phyloP scores from a whole-genome alignment of 2,113 vertebrate genomes.

The Vidua macroura region DNA sequence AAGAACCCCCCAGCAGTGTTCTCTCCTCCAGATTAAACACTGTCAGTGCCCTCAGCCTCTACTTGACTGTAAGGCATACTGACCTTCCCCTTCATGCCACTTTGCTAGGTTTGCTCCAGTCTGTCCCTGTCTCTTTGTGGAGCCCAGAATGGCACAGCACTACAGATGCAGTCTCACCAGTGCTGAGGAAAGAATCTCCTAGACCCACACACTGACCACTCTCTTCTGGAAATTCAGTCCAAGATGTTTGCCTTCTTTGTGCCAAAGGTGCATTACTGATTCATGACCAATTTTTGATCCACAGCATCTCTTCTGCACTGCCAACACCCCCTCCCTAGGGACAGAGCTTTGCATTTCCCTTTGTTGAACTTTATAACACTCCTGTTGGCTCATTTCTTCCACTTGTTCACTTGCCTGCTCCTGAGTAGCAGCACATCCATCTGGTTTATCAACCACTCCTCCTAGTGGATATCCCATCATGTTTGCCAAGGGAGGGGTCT shows the following conservation, averaged over 20 bases:
- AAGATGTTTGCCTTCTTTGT: background rate
- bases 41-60: background rate
- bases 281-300: background rate
- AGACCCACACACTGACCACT: background rate
- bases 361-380: background rate
- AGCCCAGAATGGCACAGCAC: background rate
- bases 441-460: background rate
- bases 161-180: background rate
- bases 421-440: rapidly evolving
- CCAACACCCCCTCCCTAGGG: background rate
- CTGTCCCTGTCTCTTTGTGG: background rate
- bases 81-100: background rate
- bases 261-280: background rate
- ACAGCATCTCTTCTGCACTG: background rate
- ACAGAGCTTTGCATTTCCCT: background rate
- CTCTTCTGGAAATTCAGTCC: background rate
- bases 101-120: background rate
- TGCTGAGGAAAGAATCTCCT: background rate
- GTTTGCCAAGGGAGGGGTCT: background rate
- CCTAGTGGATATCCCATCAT: background rate
- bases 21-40: background rate
- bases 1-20: background rate
- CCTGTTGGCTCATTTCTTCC: background rate
- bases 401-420: background rate
- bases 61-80: background rate